Conservation (phyloP, 2,113 vertebrate species). For the Pedetes capensis region DNA sequence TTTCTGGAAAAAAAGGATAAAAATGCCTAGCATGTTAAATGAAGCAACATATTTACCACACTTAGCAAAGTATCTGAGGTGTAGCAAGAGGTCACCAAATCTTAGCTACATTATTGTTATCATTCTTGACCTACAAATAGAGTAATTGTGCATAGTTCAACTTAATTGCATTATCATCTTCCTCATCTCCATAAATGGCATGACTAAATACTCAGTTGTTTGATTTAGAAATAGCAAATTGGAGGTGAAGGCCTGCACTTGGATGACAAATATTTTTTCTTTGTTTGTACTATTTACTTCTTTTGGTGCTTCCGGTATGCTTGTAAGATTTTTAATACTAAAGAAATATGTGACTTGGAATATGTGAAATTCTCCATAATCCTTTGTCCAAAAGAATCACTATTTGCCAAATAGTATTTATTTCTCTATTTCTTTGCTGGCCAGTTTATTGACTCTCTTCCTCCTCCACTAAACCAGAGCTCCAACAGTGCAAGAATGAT, state of each 20-base stretch:
- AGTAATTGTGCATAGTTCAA: not conserved
- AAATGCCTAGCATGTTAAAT: not conserved
- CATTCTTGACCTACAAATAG: not conserved
- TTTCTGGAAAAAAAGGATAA: not conserved
- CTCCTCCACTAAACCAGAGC: not conserved
- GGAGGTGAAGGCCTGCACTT: not conserved
- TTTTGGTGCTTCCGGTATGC: not conserved
- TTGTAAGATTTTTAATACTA: slow-evolving; percentile 48
- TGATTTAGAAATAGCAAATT: slow-evolving; percentile 30
- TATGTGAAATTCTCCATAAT: slow-evolving; percentile 15
- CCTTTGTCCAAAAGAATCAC: slow-evolving; percentile 31
- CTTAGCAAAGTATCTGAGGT: not conserved
- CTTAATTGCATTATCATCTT: not conserved
- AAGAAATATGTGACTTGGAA: slow-evolving; percentile 36
- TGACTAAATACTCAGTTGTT: not conserved
- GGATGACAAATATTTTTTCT: slow-evolving; percentile 32
- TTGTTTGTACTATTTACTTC: slow-evolving; percentile 49
- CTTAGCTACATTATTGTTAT: not conserved
- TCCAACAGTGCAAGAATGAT: not conserved
- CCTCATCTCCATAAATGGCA: not conserved
- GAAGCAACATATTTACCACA: slow-evolving; percentile 3
- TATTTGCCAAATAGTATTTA: slow-evolving; percentile 17
- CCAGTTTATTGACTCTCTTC: not conserved
- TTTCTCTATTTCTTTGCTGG: slow-evolving; percentile 12
- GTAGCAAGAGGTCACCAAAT: not conserved